These are phyloP conservation scores for Schizothorax lantsangensis DNA, from an alignment of 2,797 vertebrate genomes.

Conservation along the genomic window DNA sequence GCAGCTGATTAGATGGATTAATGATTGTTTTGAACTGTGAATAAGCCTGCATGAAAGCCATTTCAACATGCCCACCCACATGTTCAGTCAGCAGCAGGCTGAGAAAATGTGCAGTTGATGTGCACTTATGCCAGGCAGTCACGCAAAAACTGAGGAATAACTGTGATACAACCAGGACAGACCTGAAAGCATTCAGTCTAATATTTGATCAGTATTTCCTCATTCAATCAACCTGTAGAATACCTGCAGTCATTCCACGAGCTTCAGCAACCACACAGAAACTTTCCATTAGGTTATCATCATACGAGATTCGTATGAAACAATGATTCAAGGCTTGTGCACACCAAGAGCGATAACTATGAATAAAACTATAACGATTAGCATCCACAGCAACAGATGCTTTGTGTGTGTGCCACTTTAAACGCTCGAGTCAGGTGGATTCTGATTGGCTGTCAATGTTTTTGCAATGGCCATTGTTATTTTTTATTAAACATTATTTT, in stretches of 20 bases:
- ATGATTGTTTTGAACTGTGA: background rate
- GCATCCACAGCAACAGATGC: background rate
- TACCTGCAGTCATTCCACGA: background rate
- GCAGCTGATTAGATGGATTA: constrained; percentile 17
- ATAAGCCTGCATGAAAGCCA: constrained; percentile 3
- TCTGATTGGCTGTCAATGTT: background rate
- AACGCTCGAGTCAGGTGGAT: background rate
- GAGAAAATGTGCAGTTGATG: constrained; percentile 15
- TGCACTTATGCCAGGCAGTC: background rate
- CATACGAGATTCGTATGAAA: background rate
- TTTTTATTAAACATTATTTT: background rate
- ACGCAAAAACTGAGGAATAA: background rate
- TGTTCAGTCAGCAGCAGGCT: background rate
- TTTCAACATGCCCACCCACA: constrained; percentile 32
- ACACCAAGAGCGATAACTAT: background rate
- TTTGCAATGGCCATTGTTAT: too few species aligned
- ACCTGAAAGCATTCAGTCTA: background rate
- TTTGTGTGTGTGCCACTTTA: background rate
- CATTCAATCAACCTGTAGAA: constrained; percentile 1
- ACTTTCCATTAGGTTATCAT: background rate
- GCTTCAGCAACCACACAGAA: background rate
- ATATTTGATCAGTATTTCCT: background rate
- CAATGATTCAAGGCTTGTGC: background rate
- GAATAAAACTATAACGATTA: background rate
- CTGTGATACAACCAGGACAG: background rate